Conservation (phyloP, 2,113 vertebrate genomes). For the Gallinago jamesoni region DNA sequence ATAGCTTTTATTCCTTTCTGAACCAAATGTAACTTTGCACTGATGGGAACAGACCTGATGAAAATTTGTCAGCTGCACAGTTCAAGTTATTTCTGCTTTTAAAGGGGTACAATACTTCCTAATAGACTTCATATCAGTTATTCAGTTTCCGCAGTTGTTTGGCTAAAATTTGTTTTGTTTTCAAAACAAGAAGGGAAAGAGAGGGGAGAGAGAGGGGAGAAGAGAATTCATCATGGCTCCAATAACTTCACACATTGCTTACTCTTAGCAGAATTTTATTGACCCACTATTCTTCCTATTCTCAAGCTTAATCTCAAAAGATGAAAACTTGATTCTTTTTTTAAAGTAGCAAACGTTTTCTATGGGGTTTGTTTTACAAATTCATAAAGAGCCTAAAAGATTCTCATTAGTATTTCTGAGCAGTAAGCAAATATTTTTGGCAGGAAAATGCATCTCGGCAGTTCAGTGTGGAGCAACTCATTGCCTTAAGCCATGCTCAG, state of each 20-base stretch:
- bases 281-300: not conserved
- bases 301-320: not conserved
- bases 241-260: not conserved
- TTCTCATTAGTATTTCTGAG: not conserved
- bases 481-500: not conserved
- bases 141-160: not conserved
- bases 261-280: not conserved
- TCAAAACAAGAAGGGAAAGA: not conserved
- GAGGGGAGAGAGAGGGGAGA: no score
- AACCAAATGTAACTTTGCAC: not conserved
- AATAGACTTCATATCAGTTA: not conserved
- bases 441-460: not conserved
- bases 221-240: not conserved
- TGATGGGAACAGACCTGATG: not conserved
- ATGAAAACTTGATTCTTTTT: not conserved
- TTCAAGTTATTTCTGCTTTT: not conserved
- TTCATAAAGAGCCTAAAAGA: not conserved
- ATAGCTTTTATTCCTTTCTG: not conserved
- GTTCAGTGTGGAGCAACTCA: fast-evolving
- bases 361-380: not conserved
- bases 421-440: not conserved
- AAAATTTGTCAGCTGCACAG: not conserved
- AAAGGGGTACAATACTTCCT: not conserved
- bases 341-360: not conserved
- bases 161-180: not conserved